phyloP scores from a whole-genome alignment of 2,888 invertebrate genomes.

The Aphidius colemani region DNA sequence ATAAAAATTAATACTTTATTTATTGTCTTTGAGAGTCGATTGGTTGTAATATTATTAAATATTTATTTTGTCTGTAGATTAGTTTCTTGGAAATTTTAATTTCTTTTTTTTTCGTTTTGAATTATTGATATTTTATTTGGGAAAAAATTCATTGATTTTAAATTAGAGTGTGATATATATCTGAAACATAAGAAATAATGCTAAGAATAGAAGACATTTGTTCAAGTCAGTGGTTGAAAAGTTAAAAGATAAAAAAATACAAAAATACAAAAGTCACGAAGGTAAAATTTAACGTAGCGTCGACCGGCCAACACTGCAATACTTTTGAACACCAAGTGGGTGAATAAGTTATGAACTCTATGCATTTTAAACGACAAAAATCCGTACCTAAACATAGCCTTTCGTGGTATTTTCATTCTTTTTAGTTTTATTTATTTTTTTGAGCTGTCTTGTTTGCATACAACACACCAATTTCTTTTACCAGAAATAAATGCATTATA shows the following conservation, averaged over 20 bases:
- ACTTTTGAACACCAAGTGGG: slow-evolving; percentile 38
- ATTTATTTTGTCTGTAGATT: too few species aligned
- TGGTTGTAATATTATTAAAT: too few species aligned
- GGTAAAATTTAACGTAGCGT: slow-evolving; percentile 14
- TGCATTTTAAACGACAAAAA: slow-evolving; percentile 55
- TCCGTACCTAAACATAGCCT: slow-evolving; percentile 49
- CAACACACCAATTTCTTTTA: slow-evolving; percentile 8
- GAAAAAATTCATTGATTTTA: too few species aligned
- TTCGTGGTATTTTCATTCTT: slow-evolving; percentile 33
- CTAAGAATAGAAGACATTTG: not conserved
- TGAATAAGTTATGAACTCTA: slow-evolving; percentile 56
- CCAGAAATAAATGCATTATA: slow-evolving; percentile 47
- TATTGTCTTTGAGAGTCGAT: too few species aligned
- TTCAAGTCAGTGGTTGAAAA: slow-evolving; percentile 17
- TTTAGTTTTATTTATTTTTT: slow-evolving; percentile 20
- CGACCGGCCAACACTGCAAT: slow-evolving; percentile 24
- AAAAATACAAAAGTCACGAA: slow-evolving; percentile 1
- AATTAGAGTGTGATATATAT: too few species aligned
- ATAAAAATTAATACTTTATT: too few species aligned
- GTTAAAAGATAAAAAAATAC: slow-evolving; percentile 14
- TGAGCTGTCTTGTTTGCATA: slow-evolving; percentile 21
- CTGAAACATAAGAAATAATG: slow-evolving; percentile 4
- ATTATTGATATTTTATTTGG: too few species aligned
- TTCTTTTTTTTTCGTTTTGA: too few species aligned
- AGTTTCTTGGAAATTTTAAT: too few species aligned